Base-by-base conservation (phyloP, 2,888 invertebrate species). In the Unio pictorum region DNA sequence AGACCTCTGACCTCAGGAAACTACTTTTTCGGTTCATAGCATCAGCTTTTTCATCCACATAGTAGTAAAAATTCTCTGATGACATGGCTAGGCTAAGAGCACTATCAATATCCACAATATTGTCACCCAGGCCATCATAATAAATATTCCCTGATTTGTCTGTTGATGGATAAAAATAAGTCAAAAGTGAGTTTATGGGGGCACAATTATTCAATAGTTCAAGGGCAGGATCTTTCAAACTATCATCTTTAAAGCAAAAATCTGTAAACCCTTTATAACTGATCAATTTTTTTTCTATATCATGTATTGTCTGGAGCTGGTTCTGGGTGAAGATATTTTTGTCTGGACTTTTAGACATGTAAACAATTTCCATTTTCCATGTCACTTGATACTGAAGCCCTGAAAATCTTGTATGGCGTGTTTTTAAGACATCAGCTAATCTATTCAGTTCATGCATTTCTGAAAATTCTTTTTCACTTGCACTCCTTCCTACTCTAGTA, bases 311-410 rank as follows among this genome's bases (percentile, higher is more conserved):
- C 55, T 83, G 73, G 7, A 88, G 73, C 55, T 82, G 69, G 58
- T 87, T 86, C 66, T 72, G 78, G 7, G 87, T 87, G 70, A 88
- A 88, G 55, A 88, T 86, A 68, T 88, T 88, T 23, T 74, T 80
- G 58, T 80, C 80, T 17, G 15, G 45, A 15, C 84, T 85, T 20
- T 76, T 69, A 8, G 87, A 85, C 34, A 87, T 34, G 68, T 86
- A 88, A 61, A 87, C 81, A 18, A 88, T 80, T 71, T 76, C 71
- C 81, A 77, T 67, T 76, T 80, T 73, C 81, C 81, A 81, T 26
- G 69, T 60, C 26, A 75, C 73, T 62, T 75, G 72, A 58, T 72
- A 76, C 69, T 80, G 80, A 55, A 61, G 58, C 18, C 55, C 54
- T 0, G 20, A 26, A 59, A 28, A 30, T 26, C 26, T 59, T 59